Evolutionary conservation across 2,113 vertebrate species (phyloP), one percentile per base, ranked within the genome.

Genomic region (Rhinogobius similis): DNA sequence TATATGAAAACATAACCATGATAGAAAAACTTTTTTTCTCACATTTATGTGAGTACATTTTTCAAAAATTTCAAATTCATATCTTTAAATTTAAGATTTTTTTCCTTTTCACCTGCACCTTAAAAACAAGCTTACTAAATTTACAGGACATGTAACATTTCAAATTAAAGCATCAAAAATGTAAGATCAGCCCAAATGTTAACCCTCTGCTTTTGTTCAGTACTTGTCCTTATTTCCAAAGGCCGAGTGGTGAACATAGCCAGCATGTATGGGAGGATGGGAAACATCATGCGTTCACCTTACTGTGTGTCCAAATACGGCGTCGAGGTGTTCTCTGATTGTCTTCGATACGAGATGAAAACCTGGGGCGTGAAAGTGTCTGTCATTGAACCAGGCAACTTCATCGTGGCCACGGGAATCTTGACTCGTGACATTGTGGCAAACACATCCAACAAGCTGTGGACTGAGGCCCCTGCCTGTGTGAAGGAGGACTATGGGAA

Each of bases 291-390:
- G 77, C 93, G 93, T 10, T 97, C 95, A 0, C 83, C 93, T 0
- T 95, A 95, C 81, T 96, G 95, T 0, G 2, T 97, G 21, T 95
- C 95, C n/a, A 96, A 95, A 86, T 94, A 91, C 0, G 95, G 93
- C 6, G 86, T 96, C 67, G 93, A 95, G 44, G 95, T 93, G 0
- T 97, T 96, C 67, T 95, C 95, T 0, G 94, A 95, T 82, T 97
- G 96, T 88, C 92, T 97, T 7, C 81, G 95, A 72, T 94, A 95
- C 41, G 95, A 97, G 86, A 96, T 97, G 95, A 95, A 94, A 83
- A 56, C 76, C 59, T 96, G 95, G 95, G 94, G 94, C 0, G 94
- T 96, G 0, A 92, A 91, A 1, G 94, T 97, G 67, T 90, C 93
- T 38, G 16, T 94, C 3, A 18, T 96, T 0, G 94, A 97, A 73